Percentiles rank a stretch among this genome's conserved stretches.
Conservation (phyloP, 2,113 vertebrate species). For the Etheostoma cragini region DNA sequence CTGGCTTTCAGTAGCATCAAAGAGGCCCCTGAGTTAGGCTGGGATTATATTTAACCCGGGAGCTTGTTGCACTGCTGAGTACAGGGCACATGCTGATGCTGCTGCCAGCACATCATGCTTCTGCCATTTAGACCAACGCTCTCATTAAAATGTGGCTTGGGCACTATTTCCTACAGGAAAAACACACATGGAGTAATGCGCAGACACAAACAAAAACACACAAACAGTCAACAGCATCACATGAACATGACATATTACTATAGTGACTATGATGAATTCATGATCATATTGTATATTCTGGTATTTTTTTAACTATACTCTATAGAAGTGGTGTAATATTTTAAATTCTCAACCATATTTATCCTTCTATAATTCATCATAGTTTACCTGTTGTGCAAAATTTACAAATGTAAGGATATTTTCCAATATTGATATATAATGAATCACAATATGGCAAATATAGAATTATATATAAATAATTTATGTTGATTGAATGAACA, state of each 20-base stretch:
- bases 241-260: background rate
- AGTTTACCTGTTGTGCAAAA: background rate
- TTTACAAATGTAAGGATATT: background rate
- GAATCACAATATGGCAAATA: background rate
- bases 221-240: slow-evolving; percentile 40
- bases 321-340: background rate
- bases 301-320: background rate
- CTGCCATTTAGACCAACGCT: slow-evolving; percentile 58
- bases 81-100: slow-evolving; percentile 64
- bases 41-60: slow-evolving; percentile 82
- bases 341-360: background rate
- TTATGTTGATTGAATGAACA: background rate
- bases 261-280: background rate
- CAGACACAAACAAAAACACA: slow-evolving; percentile 8
- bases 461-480: background rate
- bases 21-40: slow-evolving; percentile 77
- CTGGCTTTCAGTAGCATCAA: slow-evolving; percentile 83
- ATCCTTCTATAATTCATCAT: background rate
- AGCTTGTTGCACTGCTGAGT: slow-evolving; percentile 62
- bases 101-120: slow-evolving; percentile 59
- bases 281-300: background rate
- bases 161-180: slow-evolving; percentile 61
- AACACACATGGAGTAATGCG: slow-evolving; percentile 51
- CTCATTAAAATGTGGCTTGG: slow-evolving; percentile 74
- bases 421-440: background rate